These are phyloP conservation scores for Actinopyga echinites DNA, from an alignment of 53 echinoderm and acorn worm genomes.

Conservation along the genomic window DNA sequence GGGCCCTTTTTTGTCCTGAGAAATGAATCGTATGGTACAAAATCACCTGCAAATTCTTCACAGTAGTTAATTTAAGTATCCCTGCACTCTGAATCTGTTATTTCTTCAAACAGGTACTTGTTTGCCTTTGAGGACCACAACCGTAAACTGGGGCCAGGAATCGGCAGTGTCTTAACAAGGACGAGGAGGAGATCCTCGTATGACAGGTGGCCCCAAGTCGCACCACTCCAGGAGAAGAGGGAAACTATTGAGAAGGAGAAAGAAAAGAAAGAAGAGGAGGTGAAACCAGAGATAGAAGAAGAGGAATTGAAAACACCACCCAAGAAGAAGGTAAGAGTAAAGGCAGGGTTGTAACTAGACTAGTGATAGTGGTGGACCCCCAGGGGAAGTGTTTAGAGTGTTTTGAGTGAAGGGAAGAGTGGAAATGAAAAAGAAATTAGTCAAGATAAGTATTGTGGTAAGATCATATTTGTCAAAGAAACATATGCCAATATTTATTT, in stretches of 20 bases:
- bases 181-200: constrained; percentile 76
- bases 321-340: constrained; percentile 19
- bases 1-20: no score
- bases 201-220: constrained; percentile 57
- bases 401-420: no score
- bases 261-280: constrained; percentile 31
- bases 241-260: constrained; percentile 56
- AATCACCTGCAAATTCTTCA: no score
- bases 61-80: no score
- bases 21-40: no score
- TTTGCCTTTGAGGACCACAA: constrained; percentile 97
- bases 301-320: constrained; percentile 41
- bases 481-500: no score
- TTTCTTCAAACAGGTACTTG: constrained; percentile 66
- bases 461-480: no score
- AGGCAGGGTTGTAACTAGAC: no score
- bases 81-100: neutral
- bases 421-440: no score
- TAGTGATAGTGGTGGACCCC: no score
- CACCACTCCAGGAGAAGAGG: constrained; percentile 23
- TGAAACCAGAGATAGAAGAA: constrained; percentile 39
- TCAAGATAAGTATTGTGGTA: no score
- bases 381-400: no score
- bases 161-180: constrained; percentile 72
- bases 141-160: constrained; percentile 86